Percentiles rank a stretch among this genome's conserved stretches.
phyloP scores from a whole-genome alignment of 2,113 vertebrate species.

The Amazona guildingii region DNA sequence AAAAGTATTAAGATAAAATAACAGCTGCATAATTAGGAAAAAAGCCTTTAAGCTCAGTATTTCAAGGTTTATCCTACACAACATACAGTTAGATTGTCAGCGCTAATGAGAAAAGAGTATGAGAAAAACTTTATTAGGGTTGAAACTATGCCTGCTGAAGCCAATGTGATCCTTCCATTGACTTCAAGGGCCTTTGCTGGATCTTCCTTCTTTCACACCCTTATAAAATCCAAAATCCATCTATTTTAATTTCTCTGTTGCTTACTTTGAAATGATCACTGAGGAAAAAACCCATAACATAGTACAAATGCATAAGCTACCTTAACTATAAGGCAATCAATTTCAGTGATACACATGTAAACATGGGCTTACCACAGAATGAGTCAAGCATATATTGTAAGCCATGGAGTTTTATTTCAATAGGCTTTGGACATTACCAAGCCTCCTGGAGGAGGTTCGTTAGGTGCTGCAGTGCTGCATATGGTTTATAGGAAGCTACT shows the following conservation, averaged over 20 bases:
- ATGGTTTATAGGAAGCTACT: not conserved
- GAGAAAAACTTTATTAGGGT: not conserved
- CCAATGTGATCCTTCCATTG: not conserved
- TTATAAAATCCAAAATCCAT: not conserved
- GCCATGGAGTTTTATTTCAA: not conserved
- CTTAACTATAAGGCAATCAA: not conserved
- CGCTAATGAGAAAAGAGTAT: not conserved
- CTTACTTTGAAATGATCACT: not conserved
- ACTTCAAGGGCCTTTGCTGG: not conserved
- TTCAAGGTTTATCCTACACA: not conserved
- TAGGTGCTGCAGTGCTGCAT: not conserved
- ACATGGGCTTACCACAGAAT: not conserved
- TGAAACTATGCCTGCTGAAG: not conserved
- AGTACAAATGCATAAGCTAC: not conserved
- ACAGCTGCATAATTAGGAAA: not conserved
- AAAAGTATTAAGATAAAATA: not conserved
- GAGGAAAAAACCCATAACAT: rapidly evolving
- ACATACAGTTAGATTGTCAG: not conserved
- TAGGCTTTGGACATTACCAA: not conserved
- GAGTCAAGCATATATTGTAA: not conserved
- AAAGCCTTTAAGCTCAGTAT: not conserved
- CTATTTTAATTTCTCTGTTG: not conserved
- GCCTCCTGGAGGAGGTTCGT: not conserved
- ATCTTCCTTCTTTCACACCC: not conserved
- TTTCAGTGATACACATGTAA: not conserved